Percentiles rank a stretch among this genome's conserved stretches.
phyloP scores from a whole-genome alignment of 2,113 vertebrate genomes.

The Bubalus kerabau region DNA sequence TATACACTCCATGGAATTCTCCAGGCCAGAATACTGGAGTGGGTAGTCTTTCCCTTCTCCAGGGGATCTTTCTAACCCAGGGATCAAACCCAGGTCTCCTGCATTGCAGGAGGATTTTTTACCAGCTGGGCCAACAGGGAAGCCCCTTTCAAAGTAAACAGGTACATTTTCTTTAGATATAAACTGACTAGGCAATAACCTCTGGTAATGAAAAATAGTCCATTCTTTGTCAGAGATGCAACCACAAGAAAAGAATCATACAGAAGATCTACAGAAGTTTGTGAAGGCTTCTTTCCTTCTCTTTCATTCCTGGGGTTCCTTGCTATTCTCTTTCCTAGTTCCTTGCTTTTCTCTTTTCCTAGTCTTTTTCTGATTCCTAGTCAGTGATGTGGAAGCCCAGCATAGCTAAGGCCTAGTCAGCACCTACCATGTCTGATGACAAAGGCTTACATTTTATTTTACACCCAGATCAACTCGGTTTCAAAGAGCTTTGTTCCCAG shows the following conservation, averaged over 20 bases:
- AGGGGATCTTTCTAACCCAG: neutral
- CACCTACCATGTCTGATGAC: neutral
- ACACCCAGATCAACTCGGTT: neutral
- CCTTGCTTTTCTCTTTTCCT: neutral
- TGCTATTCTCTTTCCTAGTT: neutral
- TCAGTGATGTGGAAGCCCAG: neutral
- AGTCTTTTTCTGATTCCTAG: neutral
- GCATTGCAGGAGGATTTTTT: neutral
- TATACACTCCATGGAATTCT: neutral
- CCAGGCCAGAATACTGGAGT: neutral
- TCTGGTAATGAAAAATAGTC: neutral
- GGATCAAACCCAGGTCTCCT: neutral
- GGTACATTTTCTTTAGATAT: neutral
- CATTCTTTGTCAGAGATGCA: neutral
- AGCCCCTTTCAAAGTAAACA: neutral
- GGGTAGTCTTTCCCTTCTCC: neutral
- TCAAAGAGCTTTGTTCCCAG: conserved; percentile 9
- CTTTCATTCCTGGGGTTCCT: neutral
- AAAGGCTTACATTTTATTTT: neutral
- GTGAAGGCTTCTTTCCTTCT: neutral
- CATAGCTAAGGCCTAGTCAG: neutral
- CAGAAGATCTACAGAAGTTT: neutral
- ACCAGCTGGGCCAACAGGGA: neutral
- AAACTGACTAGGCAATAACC: neutral
- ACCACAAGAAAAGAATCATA: neutral